Base-by-base conservation (phyloP, 2,113 vertebrate genomes). In the Eretmochelys imbricata region DNA sequence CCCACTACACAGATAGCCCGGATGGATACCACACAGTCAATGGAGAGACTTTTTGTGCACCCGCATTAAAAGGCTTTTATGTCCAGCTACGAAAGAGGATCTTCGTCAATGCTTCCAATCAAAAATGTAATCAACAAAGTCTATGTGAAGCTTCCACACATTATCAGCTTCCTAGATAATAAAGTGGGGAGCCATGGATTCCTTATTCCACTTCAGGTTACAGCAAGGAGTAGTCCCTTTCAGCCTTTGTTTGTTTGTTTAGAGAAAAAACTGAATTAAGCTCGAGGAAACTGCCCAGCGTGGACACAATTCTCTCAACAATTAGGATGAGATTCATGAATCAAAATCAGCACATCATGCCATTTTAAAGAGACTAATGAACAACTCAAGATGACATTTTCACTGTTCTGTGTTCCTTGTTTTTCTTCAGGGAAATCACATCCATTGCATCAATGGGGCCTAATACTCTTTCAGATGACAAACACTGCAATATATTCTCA, bases 401-500 rank as follows among this genome's bases (percentile, higher is more conserved):
- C 87, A 84, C 86, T 92, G 55, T 82, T 96, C 62, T 84, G 4
- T 69, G 55, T 48, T 83, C 94, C 65, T 55, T 92, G 82, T 85
- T 96, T 92, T 93, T 86, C 94, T 92, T 96, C 35, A 79, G 92
- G 91, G 91, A 94, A 94, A 96, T 93, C 93, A 84, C 82, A 91
- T 92, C 84, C 87, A 80, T 76, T 92, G 88, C 93, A 85, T n/a
- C 57, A 2, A 27, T 42, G 48, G 11, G 72, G n/a, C 0, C 85
- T 94, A 94, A 91, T 80, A 93, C 80, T 88, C 76, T 87, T 95
- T 89, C 84, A 88, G 90, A 93, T 96, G 84, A 96, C 90, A 95
- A 95, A 94, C 82, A 96, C 19, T 55, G 92, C 92, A 94, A 90
- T 97, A 94, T 89, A 92, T 95, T 96, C 95, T 97, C 90, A 92